Base-by-base conservation (phyloP, 2,113 vertebrate species). In the Paralichthys olivaceus region DNA sequence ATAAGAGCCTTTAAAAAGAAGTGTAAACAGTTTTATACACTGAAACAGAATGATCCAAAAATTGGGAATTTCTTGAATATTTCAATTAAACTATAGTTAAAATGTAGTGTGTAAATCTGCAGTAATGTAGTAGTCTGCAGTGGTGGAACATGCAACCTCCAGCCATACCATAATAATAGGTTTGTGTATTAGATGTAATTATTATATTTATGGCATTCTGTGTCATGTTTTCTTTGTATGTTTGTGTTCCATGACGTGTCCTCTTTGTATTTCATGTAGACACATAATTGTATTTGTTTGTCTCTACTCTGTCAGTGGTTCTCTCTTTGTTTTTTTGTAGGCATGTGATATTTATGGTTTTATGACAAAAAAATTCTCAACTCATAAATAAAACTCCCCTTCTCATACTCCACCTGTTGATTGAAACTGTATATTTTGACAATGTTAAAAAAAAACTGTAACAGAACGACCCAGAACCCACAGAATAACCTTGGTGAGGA, bases 351-450 rank as follows among this genome's bases (percentile, higher is more conserved):
- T 40, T 20, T 5, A 25, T 54, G 12, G 11, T 51, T 74, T 54
- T 9, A 40, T 62, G 12, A 49, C 9, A 15, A 3, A 28, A 67
- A 17, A 55, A 66, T 37, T 7, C 40, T 19, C 53, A 64, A 29
- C 11, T 54, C 25, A 17, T 13, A 23, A 28, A 73, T 26, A 51
- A 37, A 69, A 60, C 43, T 29, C 1, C 4, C 1, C 20, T 22
- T 0, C n/a, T 63, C 19, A 28, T 19, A 56, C 19, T 47, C 63
- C 53, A 68, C 57, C 70, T 59, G 57, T 63, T 78, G 28, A 59
- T 64, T 20, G 34, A 37, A 15, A 23, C 15, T 64, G 3, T 14
- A 40, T 43, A 65, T 79, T 28, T 22, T 53, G 12, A 53, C 13
- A 55, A 26, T 22, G 22, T 25, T 22, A 14, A 14, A 59, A 34